Conservation (phyloP, 2,888 invertebrate species). For the Biston stratarius region DNA sequence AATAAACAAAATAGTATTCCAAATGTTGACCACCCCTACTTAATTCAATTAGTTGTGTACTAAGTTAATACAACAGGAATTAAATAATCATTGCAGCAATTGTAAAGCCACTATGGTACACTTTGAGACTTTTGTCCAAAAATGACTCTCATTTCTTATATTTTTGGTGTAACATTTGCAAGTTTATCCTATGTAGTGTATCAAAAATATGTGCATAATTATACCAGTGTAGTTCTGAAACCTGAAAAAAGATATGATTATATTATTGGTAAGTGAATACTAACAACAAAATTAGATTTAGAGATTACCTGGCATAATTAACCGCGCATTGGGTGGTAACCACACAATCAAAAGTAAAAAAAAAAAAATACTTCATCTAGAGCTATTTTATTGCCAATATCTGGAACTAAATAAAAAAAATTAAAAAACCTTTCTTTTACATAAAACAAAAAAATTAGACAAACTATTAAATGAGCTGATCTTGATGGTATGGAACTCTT, state of each 20-base stretch:
- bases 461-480: too few species aligned
- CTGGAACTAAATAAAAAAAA: too few species aligned
- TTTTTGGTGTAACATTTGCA: slow-evolving; percentile 65
- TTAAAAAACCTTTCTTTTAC: too few species aligned
- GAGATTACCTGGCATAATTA: too few species aligned
- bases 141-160: slow-evolving; percentile 67
- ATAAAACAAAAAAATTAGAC: too few species aligned
- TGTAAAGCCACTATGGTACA: slow-evolving; percentile 38
- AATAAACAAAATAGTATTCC: neutral
- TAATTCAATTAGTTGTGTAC: slow-evolving; percentile 74
- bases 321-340: neutral
- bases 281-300: too few species aligned
- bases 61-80: slow-evolving; percentile 51
- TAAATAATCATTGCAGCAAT: slow-evolving; percentile 55
- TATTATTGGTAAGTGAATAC: slow-evolving; percentile 71
- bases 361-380: too few species aligned
- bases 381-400: too few species aligned
- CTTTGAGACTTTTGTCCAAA: slow-evolving; percentile 8
- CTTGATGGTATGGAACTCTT: too few species aligned
- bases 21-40: slow-evolving; percentile 58
- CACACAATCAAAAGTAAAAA: neutral
- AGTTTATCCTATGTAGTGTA: slow-evolving; percentile 72
- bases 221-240: slow-evolving; percentile 67
- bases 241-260: slow-evolving; percentile 78
- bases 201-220: slow-evolving; percentile 65